Evolutionary conservation across 1,140 invertebrate species (phyloP).

Genomic region (Orussus abietinus): DNA sequence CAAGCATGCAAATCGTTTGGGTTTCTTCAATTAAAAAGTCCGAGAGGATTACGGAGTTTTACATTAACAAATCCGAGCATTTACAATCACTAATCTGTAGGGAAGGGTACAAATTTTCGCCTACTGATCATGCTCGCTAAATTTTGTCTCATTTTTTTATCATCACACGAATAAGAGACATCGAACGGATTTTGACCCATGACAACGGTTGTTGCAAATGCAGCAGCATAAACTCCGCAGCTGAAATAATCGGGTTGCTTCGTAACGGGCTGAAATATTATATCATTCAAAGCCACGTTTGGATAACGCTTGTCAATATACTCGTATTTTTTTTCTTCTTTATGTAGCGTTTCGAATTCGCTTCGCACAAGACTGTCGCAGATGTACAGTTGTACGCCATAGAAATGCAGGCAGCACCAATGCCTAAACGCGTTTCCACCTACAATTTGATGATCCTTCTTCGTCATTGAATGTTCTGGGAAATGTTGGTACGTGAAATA

Average conservation of each 20-base stretch:
- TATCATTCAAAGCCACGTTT: constrained; percentile 1
- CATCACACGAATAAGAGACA: constrained; percentile 2
- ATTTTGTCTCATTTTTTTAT: constrained; percentile 9
- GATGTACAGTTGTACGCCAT: not conserved
- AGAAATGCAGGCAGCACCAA: constrained; percentile 13
- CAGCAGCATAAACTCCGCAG: constrained; percentile 13
- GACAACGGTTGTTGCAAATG: constrained; percentile 12
- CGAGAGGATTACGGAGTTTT: too few relatives aligned
- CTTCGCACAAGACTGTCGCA: constrained; percentile 9
- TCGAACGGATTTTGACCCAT: constrained; percentile 5
- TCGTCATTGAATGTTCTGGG: not conserved
- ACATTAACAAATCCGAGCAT: too few relatives aligned
- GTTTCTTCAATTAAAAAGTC: too few relatives aligned
- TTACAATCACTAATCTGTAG: too few relatives aligned
- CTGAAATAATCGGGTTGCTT: constrained; percentile 8
- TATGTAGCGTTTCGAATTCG: not conserved
- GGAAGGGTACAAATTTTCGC: constrained; percentile 10
- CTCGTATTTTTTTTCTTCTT: not conserved
- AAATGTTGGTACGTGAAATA: not conserved
- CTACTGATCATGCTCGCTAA: constrained; percentile 6
- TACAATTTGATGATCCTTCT: constrained; percentile 9
- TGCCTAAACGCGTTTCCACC: constrained; percentile 9
- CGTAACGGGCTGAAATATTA: constrained; percentile 3
- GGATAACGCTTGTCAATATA: constrained; percentile 9
- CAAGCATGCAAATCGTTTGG: too few relatives aligned